phyloP scores from a whole-genome alignment of 2,888 invertebrate genomes.

The Barypeithes pellucidus region DNA sequence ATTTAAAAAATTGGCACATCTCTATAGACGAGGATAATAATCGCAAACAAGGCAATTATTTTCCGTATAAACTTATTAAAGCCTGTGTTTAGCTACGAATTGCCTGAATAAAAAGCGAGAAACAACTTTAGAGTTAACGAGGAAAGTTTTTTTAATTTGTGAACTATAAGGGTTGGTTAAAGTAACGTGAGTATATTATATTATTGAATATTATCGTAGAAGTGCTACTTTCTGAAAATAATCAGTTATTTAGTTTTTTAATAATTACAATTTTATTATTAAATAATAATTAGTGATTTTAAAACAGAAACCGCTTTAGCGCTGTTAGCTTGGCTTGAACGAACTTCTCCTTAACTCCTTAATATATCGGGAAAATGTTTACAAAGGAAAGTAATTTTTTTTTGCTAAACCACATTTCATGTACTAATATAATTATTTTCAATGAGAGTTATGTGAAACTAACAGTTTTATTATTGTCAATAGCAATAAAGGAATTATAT shows the following conservation, averaged over 20 bases:
- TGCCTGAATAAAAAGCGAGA: neutral
- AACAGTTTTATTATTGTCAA: too few relatives aligned
- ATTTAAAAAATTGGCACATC: constrained; percentile 3
- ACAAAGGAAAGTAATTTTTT: too few relatives aligned
- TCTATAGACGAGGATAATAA: constrained; percentile 2
- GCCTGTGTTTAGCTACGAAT: neutral
- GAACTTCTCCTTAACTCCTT: too few relatives aligned
- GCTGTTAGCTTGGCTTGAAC: too few relatives aligned
- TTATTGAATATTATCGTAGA: neutral
- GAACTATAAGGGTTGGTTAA: neutral
- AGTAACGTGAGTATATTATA: neutral
- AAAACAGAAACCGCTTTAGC: too few relatives aligned
- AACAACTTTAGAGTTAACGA: neutral
- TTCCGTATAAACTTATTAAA: constrained; percentile 12
- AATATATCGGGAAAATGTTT: too few relatives aligned
- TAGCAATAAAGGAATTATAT: too few relatives aligned
- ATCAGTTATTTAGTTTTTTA: neutral
- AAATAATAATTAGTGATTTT: neutral
- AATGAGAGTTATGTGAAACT: too few relatives aligned
- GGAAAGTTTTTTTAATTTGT: constrained; percentile 11
- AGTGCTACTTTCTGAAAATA: neutral
- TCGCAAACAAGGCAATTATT: neutral
- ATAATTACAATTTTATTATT: neutral
- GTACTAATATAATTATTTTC: too few relatives aligned
- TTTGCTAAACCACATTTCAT: too few relatives aligned